Evolutionary conservation across 2,113 vertebrate species (phyloP), one percentile per base, ranked within the genome.

Genomic region (Syngnathus scovelli): DNA sequence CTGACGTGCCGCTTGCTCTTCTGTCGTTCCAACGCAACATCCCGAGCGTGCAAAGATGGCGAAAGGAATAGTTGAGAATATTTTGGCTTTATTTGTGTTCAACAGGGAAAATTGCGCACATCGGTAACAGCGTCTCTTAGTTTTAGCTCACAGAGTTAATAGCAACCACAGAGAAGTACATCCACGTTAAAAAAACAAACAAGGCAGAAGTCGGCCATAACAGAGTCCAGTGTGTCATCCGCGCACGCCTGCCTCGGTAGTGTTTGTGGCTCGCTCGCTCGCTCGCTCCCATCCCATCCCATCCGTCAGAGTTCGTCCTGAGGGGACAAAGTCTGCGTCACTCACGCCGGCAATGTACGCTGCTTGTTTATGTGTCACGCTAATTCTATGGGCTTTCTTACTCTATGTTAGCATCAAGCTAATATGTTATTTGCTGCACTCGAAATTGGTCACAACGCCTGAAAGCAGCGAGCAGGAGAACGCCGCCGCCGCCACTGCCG

Each of bases 141-240:
- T 73, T 83, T 87, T 89, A 87, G 83, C 78, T 86, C 84, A 86
- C 77, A 86, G 85, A 88, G 85, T 86, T 87, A 88, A 88, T 88
- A 86, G 51, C 69, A 83, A 86, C 74, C 55, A 75, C 82, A 71
- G 82, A 80, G 78, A 84, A 78, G 33, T 58, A 84, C 79, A 23
- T 58, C 55, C 27, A 58, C 7, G 5, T 55, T 55, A 68, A 72
- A 49, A 65, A 43, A 74, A 76, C 71, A 75, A 68, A 68, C 36
- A 65, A 73, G 63, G 68, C 71, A 67, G 18, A 56, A 71, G 39
- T 56, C 70, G 67, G 43, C 49, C 43, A 19, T 64, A 58, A 64
- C 71, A 46, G 62, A 62, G 39, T 74, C 18, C 2, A 44, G 60
- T 68, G 51, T 12, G 39, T 52, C 46, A 23, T 23, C 71, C n/a